phyloP scores from a whole-genome alignment of 2,113 vertebrate species.

The Phasianus colchicus region DNA sequence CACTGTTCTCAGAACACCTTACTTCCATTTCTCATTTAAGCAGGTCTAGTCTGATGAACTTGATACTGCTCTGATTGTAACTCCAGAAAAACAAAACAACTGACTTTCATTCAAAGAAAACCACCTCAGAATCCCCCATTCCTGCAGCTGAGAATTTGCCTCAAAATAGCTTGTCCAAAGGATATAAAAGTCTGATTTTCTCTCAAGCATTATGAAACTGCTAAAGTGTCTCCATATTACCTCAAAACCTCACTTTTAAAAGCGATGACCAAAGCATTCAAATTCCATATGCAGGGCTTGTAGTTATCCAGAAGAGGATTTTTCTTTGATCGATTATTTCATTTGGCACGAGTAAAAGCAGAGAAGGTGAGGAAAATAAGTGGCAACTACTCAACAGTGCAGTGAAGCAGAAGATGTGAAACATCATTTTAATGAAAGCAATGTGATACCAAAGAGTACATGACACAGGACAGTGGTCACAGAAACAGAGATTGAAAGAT shows the following conservation, averaged over 20 bases:
- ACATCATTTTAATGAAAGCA: slow-evolving; percentile 38
- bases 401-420: slow-evolving; percentile 36
- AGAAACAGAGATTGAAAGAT: neutral
- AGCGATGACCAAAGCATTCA: neutral
- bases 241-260: neutral
- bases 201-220: neutral
- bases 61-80: neutral
- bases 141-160: neutral
- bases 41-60: neutral
- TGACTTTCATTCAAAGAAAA: neutral
- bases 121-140: rapidly evolving
- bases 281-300: neutral
- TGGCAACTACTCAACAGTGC: neutral
- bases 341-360: neutral
- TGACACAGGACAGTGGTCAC: neutral
- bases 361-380: neutral
- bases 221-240: neutral
- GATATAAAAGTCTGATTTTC: neutral
- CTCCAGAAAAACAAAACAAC: neutral
- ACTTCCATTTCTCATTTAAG: neutral
- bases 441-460: slow-evolving; percentile 13
- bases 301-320: neutral
- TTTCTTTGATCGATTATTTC: slow-evolving; percentile 11
- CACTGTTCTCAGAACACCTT: neutral
- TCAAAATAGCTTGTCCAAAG: neutral